Conservation (phyloP, 2,888 invertebrate species). For the Zele albiditarsus region DNA sequence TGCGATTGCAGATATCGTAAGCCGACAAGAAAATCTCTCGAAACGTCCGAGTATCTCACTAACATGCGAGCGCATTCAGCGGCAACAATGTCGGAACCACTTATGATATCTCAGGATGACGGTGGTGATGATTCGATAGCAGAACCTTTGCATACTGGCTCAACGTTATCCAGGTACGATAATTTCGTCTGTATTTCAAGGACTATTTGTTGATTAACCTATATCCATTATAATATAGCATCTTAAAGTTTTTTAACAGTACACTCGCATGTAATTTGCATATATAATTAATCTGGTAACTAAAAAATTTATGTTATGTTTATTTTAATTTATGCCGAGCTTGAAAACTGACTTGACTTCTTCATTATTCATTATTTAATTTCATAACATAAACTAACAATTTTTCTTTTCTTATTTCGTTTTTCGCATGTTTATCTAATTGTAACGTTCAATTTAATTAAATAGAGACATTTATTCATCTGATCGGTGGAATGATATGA, state of each 20-base stretch:
- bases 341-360: not conserved
- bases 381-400: not conserved
- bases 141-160: conserved; percentile 70
- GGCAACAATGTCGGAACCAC: conserved; percentile 73
- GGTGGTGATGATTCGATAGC: conserved; percentile 83
- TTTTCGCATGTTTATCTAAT: conserved; percentile 33
- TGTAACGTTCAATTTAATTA: conserved; percentile 22
- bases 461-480: conserved; percentile 29
- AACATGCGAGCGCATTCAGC: conserved; percentile 74
- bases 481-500: conserved; percentile 24
- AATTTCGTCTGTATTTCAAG: conserved; percentile 5
- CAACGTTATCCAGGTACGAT: conserved; percentile 75
- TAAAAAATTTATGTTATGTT: not conserved
- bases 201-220: not conserved
- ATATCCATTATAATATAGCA: not conserved
- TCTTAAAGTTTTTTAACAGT: not conserved
- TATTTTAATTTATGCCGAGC: not conserved
- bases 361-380: conserved; percentile 27
- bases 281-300: not conserved
- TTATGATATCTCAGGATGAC: conserved; percentile 85
- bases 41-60: conserved; percentile 84
- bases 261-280: not conserved
- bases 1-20: conserved; percentile 79
- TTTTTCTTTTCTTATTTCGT: not conserved
- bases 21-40: conserved; percentile 81